These are phyloP conservation scores for Orthonychiurus folsomi DNA, from an alignment of 2,888 invertebrate genomes.

Conservation along the genomic window DNA sequence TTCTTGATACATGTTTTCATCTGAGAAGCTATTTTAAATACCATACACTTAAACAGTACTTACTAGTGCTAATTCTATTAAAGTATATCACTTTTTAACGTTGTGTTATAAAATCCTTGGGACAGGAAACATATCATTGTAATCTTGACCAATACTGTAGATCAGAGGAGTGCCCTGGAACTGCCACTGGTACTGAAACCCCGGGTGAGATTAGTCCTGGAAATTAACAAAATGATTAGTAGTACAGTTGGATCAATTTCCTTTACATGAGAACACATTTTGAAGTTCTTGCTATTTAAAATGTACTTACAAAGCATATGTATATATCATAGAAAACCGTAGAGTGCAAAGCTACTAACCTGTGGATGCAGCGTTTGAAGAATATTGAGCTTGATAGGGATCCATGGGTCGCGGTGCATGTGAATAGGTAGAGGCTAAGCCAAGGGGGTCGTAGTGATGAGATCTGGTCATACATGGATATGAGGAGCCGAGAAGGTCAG, in stretches of 20 bases:
- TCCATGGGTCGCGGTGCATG: conserved; percentile 58
- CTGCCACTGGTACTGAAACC: conserved; percentile 83
- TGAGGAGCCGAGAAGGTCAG: conserved; percentile 42
- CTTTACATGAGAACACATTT: too few species aligned
- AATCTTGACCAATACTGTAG: conserved; percentile 85
- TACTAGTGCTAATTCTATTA: too few species aligned
- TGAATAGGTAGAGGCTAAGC: conserved; percentile 46
- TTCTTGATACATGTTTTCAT: too few species aligned
- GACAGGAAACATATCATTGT: too few species aligned
- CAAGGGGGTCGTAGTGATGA: conserved; percentile 48
- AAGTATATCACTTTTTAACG: conserved; percentile 9
- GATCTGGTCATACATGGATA: conserved; percentile 51
- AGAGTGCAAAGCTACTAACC: conserved; percentile 42
- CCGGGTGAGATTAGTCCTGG: conserved; percentile 89
- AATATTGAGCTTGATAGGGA: conserved; percentile 56
- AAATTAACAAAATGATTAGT: conserved; percentile 28
- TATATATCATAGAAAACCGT: not conserved
- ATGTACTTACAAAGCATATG: too few species aligned
- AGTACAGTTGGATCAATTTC: too few species aligned
- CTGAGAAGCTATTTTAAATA: too few species aligned
- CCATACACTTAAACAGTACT: too few species aligned
- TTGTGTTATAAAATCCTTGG: not conserved
- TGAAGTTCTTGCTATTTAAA: too few species aligned
- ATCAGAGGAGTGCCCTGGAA: conserved; percentile 71
- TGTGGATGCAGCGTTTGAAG: conserved; percentile 51